Evolutionary conservation across 2,888 invertebrate species (phyloP).

Genomic region (Torymus aiolomorphi): DNA sequence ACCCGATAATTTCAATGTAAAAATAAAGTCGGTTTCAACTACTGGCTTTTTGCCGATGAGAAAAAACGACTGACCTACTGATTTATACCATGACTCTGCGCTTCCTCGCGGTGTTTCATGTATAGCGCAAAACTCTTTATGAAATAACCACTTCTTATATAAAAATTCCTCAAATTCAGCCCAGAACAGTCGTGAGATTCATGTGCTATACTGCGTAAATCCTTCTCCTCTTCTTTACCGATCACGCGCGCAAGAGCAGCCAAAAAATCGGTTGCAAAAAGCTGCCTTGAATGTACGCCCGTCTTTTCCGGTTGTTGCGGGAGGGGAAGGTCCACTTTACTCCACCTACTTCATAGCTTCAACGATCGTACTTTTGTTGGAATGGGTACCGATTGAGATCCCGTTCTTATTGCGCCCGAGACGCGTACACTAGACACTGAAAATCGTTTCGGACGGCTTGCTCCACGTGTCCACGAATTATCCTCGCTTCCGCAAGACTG

Average conservation of each 20-base stretch:
- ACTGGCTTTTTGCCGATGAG: too few relatives aligned
- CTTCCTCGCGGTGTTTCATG: background rate
- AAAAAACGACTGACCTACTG: too few relatives aligned
- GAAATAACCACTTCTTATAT: too few relatives aligned
- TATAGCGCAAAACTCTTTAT: too few relatives aligned
- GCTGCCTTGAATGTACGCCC: conserved; percentile 12
- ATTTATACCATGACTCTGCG: background rate
- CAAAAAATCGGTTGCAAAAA: conserved; percentile 16
- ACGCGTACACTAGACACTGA: background rate
- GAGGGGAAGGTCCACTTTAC: background rate
- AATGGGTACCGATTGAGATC: conserved; percentile 20
- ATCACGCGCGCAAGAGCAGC: too few relatives aligned
- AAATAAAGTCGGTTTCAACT: too few relatives aligned
- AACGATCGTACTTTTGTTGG: conserved; percentile 23
- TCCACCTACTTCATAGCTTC: background rate
- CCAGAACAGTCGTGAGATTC: too few relatives aligned
- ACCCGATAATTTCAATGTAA: too few relatives aligned
- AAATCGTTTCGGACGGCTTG: conserved; percentile 50
- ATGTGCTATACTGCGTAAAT: too few relatives aligned
- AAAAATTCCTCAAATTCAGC: too few relatives aligned
- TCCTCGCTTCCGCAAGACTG: conserved; percentile 43
- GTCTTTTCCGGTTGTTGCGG: conserved; percentile 21
- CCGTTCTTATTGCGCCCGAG: conserved; percentile 11
- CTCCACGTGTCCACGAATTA: conserved; percentile 54
- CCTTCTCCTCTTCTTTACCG: too few relatives aligned